These are phyloP conservation scores for Punctoribates punctum DNA, from an alignment of 2,888 invertebrate species.

Conservation along the genomic window DNA sequence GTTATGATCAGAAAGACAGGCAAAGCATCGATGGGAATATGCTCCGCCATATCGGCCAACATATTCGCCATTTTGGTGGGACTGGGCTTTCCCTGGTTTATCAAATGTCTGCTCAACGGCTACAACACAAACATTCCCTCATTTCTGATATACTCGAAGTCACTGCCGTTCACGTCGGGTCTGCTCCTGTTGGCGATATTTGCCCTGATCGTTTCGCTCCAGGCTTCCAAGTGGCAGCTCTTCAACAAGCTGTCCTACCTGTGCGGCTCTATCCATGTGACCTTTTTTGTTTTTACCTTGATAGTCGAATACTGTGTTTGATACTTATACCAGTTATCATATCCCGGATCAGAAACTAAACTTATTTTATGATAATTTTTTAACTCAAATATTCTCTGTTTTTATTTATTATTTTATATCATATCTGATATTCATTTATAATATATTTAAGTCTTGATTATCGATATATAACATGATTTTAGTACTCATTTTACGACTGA, in stretches of 20 bases:
- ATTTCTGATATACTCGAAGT: not conserved
- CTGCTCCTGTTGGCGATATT: not conserved
- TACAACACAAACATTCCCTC: not conserved
- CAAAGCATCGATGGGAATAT: constrained; percentile 40
- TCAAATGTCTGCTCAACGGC: constrained; percentile 14
- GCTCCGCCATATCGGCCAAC: constrained; percentile 38
- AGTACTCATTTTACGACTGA: too few species aligned
- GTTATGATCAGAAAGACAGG: constrained; percentile 37
- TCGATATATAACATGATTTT: too few species aligned
- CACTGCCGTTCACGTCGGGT: constrained; percentile 14
- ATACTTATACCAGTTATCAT: not conserved
- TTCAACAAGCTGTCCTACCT: constrained; percentile 10
- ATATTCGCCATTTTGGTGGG: constrained; percentile 41
- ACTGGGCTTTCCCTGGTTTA: constrained; percentile 39
- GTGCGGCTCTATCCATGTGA: constrained; percentile 1
- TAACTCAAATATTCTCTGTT: too few species aligned
- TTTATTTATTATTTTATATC: not conserved
- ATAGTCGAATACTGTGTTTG: constrained; percentile 3
- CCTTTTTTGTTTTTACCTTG: not conserved
- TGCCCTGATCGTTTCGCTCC: not conserved
- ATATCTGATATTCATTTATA: not conserved
- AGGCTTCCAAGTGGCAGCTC: not conserved
- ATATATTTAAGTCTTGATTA: too few species aligned
- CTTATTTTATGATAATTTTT: too few species aligned
- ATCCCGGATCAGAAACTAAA: too few species aligned